Base-by-base conservation (phyloP, 2,888 invertebrate species). In the Hyppa rectilinea region DNA sequence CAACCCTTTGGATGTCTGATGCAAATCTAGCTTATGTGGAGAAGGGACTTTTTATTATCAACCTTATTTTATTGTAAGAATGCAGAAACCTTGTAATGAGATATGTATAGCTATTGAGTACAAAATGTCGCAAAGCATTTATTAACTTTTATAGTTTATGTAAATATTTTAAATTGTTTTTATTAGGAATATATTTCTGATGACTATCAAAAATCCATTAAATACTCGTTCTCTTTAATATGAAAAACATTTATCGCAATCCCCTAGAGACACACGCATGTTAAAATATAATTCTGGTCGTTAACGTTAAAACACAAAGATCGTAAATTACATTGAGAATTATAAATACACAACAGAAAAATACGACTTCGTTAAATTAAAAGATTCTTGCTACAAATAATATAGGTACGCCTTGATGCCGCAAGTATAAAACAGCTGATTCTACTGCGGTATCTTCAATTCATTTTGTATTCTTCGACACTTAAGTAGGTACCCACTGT, bases 1-100 rank as follows among this genome's bases (percentile, higher is more conserved):
- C 53, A 72, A 58, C 61, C 70, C 67, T 76, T 56, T 43, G 60
- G 36, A 47, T 45, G n/a, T n/a, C 65, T 58, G 82, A 84, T 80
- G 52, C 40, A 55, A 70, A 80, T 75, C 75, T 64, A 50, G 63
- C 34, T 50, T 50, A 60, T 43, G 12, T 40, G 26, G 63, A 62
- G 38, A 47, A 79, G 62, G 14, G n/a, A 69, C 70, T 50, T 74
- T 81, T 68, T 64, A 76, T 43, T 60, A 63, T 70, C 55, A 12
- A 60, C 20, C 38, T 50, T 7, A 17, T 60, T 63, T 59, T 53
- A 26, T 53, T 72, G 20, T 43, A 52, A 50, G 50, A 78, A 56
- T 77, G 26, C 45, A 56, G 34, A 38, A 40, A n/a, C 9, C 45
- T 58, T 47, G 50, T 78, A 71, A 62, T 58, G 31, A 47, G n/a